Percentiles rank a stretch among this genome's conserved stretches.
Evolutionary conservation across 2,888 invertebrate genomes (phyloP).

Genomic region (Pyrochroa serraticornis): DNA sequence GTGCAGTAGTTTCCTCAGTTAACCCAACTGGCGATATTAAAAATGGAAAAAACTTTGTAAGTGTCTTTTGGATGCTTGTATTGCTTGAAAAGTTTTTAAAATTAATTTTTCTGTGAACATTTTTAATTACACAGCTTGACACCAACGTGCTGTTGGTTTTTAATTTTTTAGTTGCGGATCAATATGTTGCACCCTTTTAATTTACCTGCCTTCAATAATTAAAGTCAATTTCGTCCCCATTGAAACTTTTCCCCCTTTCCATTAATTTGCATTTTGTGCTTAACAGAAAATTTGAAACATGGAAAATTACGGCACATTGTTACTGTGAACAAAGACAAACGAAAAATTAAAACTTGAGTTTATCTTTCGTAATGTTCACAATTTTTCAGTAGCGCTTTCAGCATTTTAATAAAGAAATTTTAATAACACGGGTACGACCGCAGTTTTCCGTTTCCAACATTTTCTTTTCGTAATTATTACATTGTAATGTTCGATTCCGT

Average conservation of each 20-base stretch:
- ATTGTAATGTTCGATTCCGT: neutral
- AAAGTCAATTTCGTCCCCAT: slow-evolving; percentile 10
- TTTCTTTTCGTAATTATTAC: slow-evolving; percentile 2
- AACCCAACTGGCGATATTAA: too few relatives aligned
- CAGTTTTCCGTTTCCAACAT: slow-evolving; percentile 1
- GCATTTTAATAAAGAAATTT: slow-evolving; percentile 25
- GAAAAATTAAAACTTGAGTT: slow-evolving; percentile 38
- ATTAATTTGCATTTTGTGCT: slow-evolving; percentile 9
- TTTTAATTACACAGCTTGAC: too few relatives aligned
- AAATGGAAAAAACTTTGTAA: too few relatives aligned
- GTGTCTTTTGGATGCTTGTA: too few relatives aligned
- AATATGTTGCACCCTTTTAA: neutral
- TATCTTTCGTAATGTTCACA: slow-evolving; percentile 27
- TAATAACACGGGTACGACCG: slow-evolving; percentile 13
- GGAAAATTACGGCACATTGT: slow-evolving; percentile 35
- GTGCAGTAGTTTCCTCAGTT: too few relatives aligned
- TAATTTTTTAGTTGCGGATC: too few relatives aligned
- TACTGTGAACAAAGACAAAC: slow-evolving; percentile 37
- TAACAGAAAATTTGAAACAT: slow-evolving; percentile 34
- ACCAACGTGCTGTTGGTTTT: too few relatives aligned
- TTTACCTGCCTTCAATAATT: slow-evolving; percentile 5
- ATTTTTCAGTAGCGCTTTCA: slow-evolving; percentile 16
- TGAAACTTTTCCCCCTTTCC: slow-evolving; percentile 1
- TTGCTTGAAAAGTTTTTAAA: too few relatives aligned
- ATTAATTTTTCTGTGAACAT: too few relatives aligned